phyloP scores from a whole-genome alignment of 2,888 invertebrate genomes.

The Mystacides longicornis region DNA sequence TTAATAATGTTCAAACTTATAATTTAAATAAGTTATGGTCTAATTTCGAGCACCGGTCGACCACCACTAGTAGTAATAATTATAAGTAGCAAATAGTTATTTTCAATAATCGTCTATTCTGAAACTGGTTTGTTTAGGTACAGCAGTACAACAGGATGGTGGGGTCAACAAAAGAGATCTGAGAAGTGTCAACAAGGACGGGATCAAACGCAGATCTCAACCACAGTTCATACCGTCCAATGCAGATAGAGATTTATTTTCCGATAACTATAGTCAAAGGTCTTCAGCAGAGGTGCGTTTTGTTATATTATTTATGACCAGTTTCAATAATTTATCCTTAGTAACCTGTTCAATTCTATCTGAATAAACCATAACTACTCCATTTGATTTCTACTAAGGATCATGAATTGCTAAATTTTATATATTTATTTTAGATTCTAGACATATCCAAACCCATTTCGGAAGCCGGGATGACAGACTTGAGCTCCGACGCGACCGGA shows the following conservation, averaged over 20 bases:
- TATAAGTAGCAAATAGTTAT: no score
- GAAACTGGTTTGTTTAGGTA: conserved; percentile 11
- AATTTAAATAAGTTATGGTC: no score
- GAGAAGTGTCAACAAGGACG: conserved; percentile 32
- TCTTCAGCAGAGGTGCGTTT: conserved; percentile 44
- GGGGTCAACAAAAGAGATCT: conserved; percentile 16
- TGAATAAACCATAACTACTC: background rate
- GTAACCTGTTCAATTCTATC: no score
- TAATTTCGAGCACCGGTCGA: no score
- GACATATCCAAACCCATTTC: conserved; percentile 49
- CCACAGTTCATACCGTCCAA: conserved; percentile 36
- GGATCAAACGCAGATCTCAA: conserved; percentile 36
- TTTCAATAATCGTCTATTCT: no score
- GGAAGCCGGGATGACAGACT: conserved; percentile 45
- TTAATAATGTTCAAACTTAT: no score
- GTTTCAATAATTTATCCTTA: no score
- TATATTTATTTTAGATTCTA: conserved; percentile 35
- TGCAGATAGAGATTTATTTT: conserved; percentile 40
- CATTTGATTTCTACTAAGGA: no score
- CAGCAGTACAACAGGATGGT: conserved; percentile 15
- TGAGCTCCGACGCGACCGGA: conserved; percentile 48
- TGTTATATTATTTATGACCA: no score
- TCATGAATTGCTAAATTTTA: background rate
- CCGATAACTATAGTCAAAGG: conserved; percentile 46
- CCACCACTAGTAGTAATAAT: no score